These are phyloP conservation scores for Ceratina calcarata DNA, from an alignment of 1,140 invertebrate species.

Conservation along the genomic window DNA sequence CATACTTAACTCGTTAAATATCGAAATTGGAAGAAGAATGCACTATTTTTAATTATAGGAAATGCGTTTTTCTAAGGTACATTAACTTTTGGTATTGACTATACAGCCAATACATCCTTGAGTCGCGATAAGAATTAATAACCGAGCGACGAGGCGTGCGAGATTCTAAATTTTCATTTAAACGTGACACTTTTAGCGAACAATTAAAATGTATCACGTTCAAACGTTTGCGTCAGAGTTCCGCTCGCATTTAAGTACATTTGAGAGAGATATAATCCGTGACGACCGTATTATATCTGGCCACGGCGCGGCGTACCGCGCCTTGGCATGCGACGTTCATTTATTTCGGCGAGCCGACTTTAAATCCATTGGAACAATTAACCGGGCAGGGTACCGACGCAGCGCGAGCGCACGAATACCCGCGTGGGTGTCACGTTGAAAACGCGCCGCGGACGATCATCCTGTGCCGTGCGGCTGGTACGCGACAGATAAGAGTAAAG, in stretches of 20 bases:
- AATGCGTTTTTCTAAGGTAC: no score
- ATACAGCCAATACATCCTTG: no score
- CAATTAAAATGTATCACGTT: neutral
- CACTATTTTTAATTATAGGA: no score
- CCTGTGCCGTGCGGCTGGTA: neutral
- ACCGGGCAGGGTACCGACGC: slow-evolving; percentile 39
- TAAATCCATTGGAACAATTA: slow-evolving; percentile 68
- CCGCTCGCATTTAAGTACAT: slow-evolving; percentile 6
- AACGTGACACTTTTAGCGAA: neutral
- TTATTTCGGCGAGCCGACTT: slow-evolving; percentile 58
- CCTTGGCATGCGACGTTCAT: slow-evolving; percentile 57
- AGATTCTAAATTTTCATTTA: neutral
- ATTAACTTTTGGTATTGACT: no score
- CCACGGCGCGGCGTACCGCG: slow-evolving; percentile 35
- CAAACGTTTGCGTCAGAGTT: neutral
- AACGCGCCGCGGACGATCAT: slow-evolving; percentile 3
- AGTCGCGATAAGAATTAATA: neutral
- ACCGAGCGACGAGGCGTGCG: no score
- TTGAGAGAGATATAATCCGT: slow-evolving; percentile 49
- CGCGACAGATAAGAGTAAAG: slow-evolving; percentile 17
- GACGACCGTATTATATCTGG: slow-evolving; percentile 42
- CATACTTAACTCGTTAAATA: no score
- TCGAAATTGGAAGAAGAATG: no score
- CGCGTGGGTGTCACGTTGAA: slow-evolving; percentile 47
- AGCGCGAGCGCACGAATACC: slow-evolving; percentile 8